Base-by-base conservation (phyloP, 2,113 vertebrate genomes). In the Cyanistes caeruleus region DNA sequence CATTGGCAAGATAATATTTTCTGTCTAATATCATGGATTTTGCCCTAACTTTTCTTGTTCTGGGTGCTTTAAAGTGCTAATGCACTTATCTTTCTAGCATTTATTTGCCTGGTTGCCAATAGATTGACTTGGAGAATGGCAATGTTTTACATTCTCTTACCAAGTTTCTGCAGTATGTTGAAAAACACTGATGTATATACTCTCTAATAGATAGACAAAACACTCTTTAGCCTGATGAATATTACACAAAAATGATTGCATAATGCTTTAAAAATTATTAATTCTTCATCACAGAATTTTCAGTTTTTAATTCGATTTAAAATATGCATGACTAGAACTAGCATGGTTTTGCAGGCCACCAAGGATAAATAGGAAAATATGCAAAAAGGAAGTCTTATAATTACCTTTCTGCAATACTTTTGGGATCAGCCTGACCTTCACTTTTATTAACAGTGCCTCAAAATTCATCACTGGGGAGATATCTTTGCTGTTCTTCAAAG, bases 1-100 rank as follows among this genome's bases (percentile, higher is more conserved):
- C 94, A 83, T n/a, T 83, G 87, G 49, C 78, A 94, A 76, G 91
- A 76, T 90, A 90, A 83, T 91, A 92, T 90, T 93, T 97, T 93
- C 74, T 79, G 53, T 62, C 78, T 90, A 83, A 86, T 89, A 91
- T 65, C 13, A 68, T 87, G 90, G 65, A 77, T 96, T 96, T 93
- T 94, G 27, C 84, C 73, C 82, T 84, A 89, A 87, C 22, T 90
- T 91, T 55, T 74, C n/a, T 74, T 74, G 30, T 90, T 96, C 78
- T 90, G 63, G 59, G 37, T 41, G 64, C n/a, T 77, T 89, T 59
- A 69, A 87, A 90, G 78, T 90, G 89, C 81, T 87, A 79, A 84
- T 69, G 67, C 43, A 95, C 46, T 73, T 91, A 88, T 77, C 35
- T 92, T 92, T 87, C 41, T 76, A 76, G 52, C 75, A 87, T 93